Base-by-base conservation (phyloP, 2,113 vertebrate species). In the Dendrocopos noguchii region DNA sequence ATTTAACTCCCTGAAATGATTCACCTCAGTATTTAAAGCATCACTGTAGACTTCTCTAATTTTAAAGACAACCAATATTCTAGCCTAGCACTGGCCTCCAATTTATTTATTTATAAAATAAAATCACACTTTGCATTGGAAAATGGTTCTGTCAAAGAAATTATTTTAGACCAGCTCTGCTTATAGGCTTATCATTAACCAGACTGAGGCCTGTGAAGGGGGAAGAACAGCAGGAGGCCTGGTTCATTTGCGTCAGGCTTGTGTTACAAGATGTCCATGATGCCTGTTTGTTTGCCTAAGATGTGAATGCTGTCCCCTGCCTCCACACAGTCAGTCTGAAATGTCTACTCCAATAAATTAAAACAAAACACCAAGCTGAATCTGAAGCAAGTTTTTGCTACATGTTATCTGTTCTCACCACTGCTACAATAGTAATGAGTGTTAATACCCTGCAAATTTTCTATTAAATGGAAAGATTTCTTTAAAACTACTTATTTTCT, bases 401-500 rank as follows among this genome's bases (percentile, higher is more conserved):
- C 16, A 8, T 34, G 15, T 53, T 80, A 57, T 34, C 56, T 3
- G 0, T 42, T 90, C 42, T 42, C 19, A 39, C 24, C 34, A 24
- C 2, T 88, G 11, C 46, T 82, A 56, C 59, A 89, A 56, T 57
- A 86, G 66, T 61, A 91, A 81, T 56, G 56, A 92, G 60, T 46
- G 66, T 28, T 85, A 61, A 92, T 94, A 61, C 59, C 52, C 47
- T 85, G 64, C 50, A 94, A 75, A 65, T 87, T 93, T 84, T 88
- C 80, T 82, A 91, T 94, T 96, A 94, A 93, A 94, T 96, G 85
- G 90, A 63, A 73, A 83, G 12, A 68, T 80, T 65, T 0, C 9
- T 95, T 77, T 93, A 55, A 91, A 95, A 91, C 9, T 84, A 60
- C 29, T 33, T n/a, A 79, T 95, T 84, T 95, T 92, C 16, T 19